Evolutionary conservation across 2,113 vertebrate genomes (phyloP), one percentile per base, ranked within the genome.

Genomic region (Notarius lentiginosus): DNA sequence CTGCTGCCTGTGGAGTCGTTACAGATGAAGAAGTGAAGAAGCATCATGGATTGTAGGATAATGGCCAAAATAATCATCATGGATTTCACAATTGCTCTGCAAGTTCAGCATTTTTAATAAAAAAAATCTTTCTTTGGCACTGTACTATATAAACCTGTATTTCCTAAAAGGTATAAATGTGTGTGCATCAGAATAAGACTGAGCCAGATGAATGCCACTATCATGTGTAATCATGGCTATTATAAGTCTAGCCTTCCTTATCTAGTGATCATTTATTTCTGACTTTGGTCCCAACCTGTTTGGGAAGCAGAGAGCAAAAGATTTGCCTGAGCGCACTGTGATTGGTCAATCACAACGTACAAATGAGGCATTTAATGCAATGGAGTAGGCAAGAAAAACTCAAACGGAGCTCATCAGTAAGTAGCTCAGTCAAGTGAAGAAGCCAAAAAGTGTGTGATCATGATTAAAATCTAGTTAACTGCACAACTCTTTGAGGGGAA

Each of bases 401-500:
- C 30, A 20, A 47, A 18, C 5, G 47, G 47, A 18, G 17, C 20
- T 73, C 41, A 73, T 4, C 14, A 30, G 34, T 70, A 70, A 30
- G 34, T 70, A 70, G 30, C 63, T 11, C 63, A 66, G 10, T 66
- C 63, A 27, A 66, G 2, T n/a, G n/a, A 66, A 30, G 24, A 27
- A 66, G 65, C 65, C 24, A 12, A 27, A 66, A 66, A 41, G 41
- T 66, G 24, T 66, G 9, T 3, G 2, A n/a, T 66, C n/a, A 68
- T 30, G 12, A 68, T 30, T 47, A 10, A 22, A 41, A 20, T 41
- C 27, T 7, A 72, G 41, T 72, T 72, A 2, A 41, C 9, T 9
- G 17, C 68, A 88, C 89, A 80, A 87, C 87, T 89, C 93, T 92
- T 94, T 94, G 70, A 92, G 94, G 1, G 15, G 2, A 18, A 18